phyloP scores from a whole-genome alignment of 2,888 invertebrate species.

The Erebia palarica region DNA sequence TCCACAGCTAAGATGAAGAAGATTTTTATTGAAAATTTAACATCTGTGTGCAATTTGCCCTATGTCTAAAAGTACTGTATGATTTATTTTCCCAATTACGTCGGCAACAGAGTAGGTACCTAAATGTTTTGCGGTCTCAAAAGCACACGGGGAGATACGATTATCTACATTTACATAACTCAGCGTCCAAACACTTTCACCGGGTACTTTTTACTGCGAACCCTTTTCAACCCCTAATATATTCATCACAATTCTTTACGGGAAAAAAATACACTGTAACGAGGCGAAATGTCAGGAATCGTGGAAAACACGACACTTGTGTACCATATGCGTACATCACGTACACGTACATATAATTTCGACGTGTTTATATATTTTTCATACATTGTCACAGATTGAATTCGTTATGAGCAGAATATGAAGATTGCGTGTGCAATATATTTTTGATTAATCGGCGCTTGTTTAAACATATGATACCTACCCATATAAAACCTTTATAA shows the following conservation, averaged over 20 bases:
- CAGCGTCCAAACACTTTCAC: constrained; percentile 31
- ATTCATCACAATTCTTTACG: constrained; percentile 41
- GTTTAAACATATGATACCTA: no score
- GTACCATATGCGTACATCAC: constrained; percentile 6
- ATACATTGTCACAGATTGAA: constrained; percentile 24
- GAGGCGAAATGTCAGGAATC: constrained; percentile 30
- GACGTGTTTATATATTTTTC: constrained; percentile 20
- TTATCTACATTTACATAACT: constrained; percentile 37
- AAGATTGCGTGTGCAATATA: neutral
- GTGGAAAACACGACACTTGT: constrained; percentile 18
- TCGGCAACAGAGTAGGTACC: neutral
- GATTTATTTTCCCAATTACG: constrained; percentile 5
- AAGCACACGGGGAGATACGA: constrained; percentile 28
- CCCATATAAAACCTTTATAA: no score
- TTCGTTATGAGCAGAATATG: constrained; percentile 9
- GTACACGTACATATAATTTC: constrained; percentile 14
- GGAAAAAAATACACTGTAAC: constrained; percentile 32
- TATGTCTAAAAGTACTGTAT: neutral
- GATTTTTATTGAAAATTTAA: no score
- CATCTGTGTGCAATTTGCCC: no score
- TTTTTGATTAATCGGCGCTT: neutral
- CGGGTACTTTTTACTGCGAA: constrained; percentile 35
- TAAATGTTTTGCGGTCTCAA: constrained; percentile 17
- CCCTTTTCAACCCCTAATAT: constrained; percentile 39
- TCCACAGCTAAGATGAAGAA: no score